Evolutionary conservation across 1,140 invertebrate species (phyloP), one percentile per base, ranked within the genome.

Genomic region (Drosophila ogumai): DNA sequence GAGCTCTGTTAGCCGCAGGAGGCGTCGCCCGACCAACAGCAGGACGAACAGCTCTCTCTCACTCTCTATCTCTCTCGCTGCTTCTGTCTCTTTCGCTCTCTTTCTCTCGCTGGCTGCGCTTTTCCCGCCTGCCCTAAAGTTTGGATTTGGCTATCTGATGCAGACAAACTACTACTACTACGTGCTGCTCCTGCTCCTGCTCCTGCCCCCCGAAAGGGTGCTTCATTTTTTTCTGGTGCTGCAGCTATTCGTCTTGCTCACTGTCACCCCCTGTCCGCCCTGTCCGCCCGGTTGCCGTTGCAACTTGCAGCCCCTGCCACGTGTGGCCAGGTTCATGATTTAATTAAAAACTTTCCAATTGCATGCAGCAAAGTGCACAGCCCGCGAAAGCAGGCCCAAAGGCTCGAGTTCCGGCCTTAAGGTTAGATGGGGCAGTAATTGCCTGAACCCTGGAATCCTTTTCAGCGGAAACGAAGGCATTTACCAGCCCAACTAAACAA

Each of bases 261-360:
- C 43, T 78, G 43, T 71, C 66, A 47, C 50, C 52, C 60, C 10
- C 31, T 3, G 25, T 0, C 25, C 25, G 25, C 60, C 10, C 31
- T 3, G 25, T 6, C 25, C 25, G 25, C 25, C 25, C 25, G 25
- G 0, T 28, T 28, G 25, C 5, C 6, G 3, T 7, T n/a, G 22
- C 12, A 31, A 22, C 6, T 36, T 46, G 8, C 50, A 40, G 28
- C 36, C 63, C 50, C 64, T 25, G 13, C 8, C 3, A 43, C 66
- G 41, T 44, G 41, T 50, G 55, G 57, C 60, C 61, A 67, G 71
- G 74, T 68, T 32, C 72, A 79, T 84, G 82, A 88, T 87, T 87
- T 87, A 84, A 87, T 87, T 87, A 84, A 88, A 86, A 87, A 65
- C 46, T 87, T 86, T 61, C 28, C 6, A 28, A 22, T 63, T 50